Conservation (phyloP, 2,113 vertebrate genomes). For the Podilymbus podiceps region DNA sequence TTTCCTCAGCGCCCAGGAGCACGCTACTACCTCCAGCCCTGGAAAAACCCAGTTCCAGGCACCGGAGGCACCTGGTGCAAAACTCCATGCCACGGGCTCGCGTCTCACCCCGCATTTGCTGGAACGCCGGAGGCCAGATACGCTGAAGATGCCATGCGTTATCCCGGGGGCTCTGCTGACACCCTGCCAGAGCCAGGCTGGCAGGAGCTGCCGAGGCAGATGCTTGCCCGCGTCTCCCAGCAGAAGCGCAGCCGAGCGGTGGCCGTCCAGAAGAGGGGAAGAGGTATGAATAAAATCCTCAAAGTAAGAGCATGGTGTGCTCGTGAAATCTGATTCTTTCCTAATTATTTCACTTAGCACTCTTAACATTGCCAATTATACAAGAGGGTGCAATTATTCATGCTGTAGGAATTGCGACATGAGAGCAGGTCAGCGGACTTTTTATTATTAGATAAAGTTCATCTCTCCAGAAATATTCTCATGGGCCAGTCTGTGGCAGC, state of each 20-base stretch:
- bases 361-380: slow-evolving; percentile 55
- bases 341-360: slow-evolving; percentile 45
- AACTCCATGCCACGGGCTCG: rapidly evolving
- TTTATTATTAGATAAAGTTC: slow-evolving; percentile 58
- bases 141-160: not conserved
- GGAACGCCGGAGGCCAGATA: not conserved
- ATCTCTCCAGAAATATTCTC: slow-evolving; percentile 45
- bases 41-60: not conserved
- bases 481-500: slow-evolving; percentile 14
- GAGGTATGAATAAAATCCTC: not conserved
- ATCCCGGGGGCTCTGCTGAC: slow-evolving; percentile 25
- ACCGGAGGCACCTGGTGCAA: slow-evolving; percentile 1
- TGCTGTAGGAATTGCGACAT: slow-evolving; percentile 20
- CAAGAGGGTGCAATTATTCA: slow-evolving; percentile 36
- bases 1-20: not conserved
- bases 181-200: slow-evolving; percentile 41
- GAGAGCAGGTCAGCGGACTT: slow-evolving; percentile 44
- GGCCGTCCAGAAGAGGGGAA: not conserved
- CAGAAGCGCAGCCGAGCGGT: not conserved
- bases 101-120: not conserved
- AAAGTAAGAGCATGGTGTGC: not conserved
- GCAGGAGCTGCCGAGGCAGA: slow-evolving; percentile 30
- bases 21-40: not conserved
- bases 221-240: slow-evolving; percentile 16
- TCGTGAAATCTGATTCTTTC: not conserved